phyloP scores from a whole-genome alignment of 2,113 vertebrate species.

The Phalacrocorax brasilianus region DNA sequence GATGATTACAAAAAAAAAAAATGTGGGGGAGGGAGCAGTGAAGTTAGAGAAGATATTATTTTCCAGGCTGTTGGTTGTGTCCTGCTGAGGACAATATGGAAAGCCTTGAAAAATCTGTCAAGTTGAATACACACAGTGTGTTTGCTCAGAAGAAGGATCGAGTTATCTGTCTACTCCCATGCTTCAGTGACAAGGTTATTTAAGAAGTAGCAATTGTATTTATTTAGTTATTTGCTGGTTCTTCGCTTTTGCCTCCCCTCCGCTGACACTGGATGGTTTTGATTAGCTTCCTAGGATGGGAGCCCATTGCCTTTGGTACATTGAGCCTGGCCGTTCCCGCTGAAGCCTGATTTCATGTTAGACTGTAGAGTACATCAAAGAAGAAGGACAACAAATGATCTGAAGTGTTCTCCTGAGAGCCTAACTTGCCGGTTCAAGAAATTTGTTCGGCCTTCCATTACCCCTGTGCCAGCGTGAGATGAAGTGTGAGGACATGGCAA shows the following conservation, averaged over 20 bases:
- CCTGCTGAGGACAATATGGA: conserved; percentile 41
- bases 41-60: conserved; percentile 57
- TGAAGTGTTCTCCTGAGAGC: conserved; percentile 1
- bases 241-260: not conserved
- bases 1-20: conserved; percentile 14
- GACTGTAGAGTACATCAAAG: not conserved
- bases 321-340: not conserved
- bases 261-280: not conserved
- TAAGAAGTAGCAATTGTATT: not conserved
- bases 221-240: conserved; percentile 1
- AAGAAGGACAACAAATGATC: not conserved
- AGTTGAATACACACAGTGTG: not conserved
- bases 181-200: conserved; percentile 5
- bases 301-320: not conserved
- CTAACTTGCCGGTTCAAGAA: conserved; percentile 1
- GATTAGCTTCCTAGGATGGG: conserved; percentile 19
- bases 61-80: conserved; percentile 39
- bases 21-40: not conserved
- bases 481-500: not conserved
- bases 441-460: not conserved
- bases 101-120: conserved; percentile 37
- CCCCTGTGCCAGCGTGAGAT: not conserved
- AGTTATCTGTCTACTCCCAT: conserved; percentile 16
- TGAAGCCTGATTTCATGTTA: not conserved
- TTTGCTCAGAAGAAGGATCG: conserved; percentile 7